Conservation (phyloP, 2,888 invertebrate genomes). For the Platynereis dumerilii region DNA sequence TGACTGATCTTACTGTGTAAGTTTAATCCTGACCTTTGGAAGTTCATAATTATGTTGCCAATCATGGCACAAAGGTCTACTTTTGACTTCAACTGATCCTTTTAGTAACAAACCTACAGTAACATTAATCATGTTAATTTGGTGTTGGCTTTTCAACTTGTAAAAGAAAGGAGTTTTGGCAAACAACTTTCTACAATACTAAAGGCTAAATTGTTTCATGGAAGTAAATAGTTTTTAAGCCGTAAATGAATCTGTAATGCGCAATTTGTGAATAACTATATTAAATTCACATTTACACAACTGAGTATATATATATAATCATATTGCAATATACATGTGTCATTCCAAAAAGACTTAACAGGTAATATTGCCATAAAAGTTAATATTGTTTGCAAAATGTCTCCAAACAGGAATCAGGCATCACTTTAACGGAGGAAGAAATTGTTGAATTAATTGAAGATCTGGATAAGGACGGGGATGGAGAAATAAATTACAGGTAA, state of each 20-base stretch:
- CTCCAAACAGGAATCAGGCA: slow-evolving; percentile 52
- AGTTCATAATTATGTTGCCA: too few species aligned
- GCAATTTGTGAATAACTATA: too few species aligned
- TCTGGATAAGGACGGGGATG: slow-evolving; percentile 59
- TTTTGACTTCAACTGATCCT: not conserved
- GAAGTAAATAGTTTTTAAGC: not conserved
- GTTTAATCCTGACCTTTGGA: too few species aligned
- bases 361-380: too few species aligned
- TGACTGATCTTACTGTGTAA: too few species aligned
- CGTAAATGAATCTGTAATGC: too few species aligned
- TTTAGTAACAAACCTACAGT: not conserved
- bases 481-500: slow-evolving; percentile 63
- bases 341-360: too few species aligned
- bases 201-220: not conserved
- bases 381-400: too few species aligned
- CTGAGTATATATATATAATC: too few species aligned
- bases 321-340: too few species aligned
- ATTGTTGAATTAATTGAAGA: slow-evolving; percentile 52
- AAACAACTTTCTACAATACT: not conserved
- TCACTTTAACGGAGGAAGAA: slow-evolving; percentile 57
- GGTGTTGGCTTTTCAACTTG: not conserved
- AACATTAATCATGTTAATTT: not conserved
- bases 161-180: not conserved
- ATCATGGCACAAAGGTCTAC: too few species aligned
- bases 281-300: too few species aligned